phyloP scores from a whole-genome alignment of 2,113 vertebrate species.

The Piprites chloris region DNA sequence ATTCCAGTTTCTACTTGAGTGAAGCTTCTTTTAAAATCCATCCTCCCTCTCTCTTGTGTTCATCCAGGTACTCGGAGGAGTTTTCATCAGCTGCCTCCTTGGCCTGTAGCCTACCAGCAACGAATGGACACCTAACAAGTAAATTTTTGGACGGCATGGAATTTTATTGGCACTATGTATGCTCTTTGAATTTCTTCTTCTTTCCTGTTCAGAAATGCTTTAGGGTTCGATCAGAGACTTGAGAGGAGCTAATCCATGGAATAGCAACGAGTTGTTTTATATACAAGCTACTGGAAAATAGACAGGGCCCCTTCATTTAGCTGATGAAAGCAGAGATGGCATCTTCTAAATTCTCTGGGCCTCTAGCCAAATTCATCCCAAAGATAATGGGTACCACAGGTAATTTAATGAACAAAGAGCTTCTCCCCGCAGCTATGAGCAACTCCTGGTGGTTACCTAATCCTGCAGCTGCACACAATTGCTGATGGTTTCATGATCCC shows the following conservation, averaged over 20 bases:
- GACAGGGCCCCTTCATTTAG: background rate
- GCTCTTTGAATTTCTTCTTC: background rate
- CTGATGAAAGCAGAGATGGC: conserved; percentile 27
- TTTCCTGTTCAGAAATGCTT: background rate
- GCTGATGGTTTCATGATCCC: conserved; percentile 53
- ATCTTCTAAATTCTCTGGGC: background rate
- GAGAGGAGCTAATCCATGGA: background rate
- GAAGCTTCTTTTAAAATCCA: background rate
- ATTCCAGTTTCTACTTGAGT: background rate
- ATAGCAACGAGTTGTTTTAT: background rate
- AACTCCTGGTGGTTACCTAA: conserved; percentile 41
- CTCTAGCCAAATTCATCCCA: background rate
- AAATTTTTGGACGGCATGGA: background rate
- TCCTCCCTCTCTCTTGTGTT: background rate
- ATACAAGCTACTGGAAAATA: background rate
- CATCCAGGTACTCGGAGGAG: background rate
- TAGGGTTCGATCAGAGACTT: background rate
- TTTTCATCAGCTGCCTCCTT: background rate
- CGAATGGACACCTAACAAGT: background rate
- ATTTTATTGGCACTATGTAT: background rate
- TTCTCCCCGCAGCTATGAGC: conserved; percentile 34
- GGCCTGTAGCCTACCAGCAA: background rate
- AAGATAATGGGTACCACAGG: conserved; percentile 27
- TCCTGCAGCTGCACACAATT: conserved; percentile 47
- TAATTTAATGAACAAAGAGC: conserved; percentile 27